Evolutionary conservation across 2,113 vertebrate genomes (phyloP).

Genomic region (Alligator sinensis): DNA sequence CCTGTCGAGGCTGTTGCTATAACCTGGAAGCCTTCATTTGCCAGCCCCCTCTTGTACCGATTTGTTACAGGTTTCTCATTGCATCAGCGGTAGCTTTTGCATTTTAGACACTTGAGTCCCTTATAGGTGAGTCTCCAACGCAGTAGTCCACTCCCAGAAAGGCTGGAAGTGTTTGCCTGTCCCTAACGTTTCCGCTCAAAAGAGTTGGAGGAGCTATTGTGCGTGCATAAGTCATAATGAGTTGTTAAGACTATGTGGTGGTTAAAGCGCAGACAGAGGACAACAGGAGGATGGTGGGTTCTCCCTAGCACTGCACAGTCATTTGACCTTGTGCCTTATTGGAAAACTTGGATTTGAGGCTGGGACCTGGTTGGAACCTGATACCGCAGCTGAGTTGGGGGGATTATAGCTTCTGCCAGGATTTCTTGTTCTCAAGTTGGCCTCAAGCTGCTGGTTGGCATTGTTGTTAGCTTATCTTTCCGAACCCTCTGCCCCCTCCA

Average conservation of each 20-base stretch:
- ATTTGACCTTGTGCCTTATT: neutral
- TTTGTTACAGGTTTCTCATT: neutral
- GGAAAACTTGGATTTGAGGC: neutral
- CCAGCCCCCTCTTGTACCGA: neutral
- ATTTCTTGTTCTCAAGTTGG: neutral
- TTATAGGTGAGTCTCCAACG: neutral
- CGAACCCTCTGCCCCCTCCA: neutral
- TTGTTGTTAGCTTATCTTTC: neutral
- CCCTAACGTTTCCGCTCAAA: fast-evolving
- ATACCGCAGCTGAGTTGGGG: neutral
- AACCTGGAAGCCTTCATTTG: neutral
- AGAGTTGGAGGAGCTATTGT: neutral
- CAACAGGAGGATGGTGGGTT: neutral
- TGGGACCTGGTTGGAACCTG: neutral
- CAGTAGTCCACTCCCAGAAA: fast-evolving
- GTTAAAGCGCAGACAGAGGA: neutral
- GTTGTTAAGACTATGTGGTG: neutral
- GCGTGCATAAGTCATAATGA: neutral
- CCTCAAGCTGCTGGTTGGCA: neutral
- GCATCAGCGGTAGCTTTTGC: neutral
- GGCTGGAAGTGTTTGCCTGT: neutral
- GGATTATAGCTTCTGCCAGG: neutral
- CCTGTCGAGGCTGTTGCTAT: neutral
- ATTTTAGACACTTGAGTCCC: neutral
- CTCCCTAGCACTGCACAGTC: neutral